Conservation (phyloP, 2,113 vertebrate genomes). For the Zapornia atra region DNA sequence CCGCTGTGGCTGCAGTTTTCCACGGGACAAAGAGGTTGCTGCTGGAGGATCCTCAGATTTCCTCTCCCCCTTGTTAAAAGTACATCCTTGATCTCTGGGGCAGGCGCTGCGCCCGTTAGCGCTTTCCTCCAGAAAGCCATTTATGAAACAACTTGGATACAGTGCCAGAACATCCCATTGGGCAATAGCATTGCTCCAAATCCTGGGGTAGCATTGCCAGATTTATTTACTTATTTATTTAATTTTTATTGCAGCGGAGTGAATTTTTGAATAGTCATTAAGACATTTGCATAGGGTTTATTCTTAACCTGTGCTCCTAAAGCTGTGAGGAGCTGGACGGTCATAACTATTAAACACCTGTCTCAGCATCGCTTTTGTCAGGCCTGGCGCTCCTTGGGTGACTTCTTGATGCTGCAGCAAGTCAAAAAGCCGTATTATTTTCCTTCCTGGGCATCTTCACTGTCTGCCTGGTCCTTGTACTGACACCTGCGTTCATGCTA, state of each 20-base stretch:
- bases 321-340: background rate
- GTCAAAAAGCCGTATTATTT: background rate
- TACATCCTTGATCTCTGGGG: background rate
- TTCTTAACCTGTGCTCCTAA: background rate
- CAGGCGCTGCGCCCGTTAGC: background rate
- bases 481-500: background rate
- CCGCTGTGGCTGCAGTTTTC: background rate
- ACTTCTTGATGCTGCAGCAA: background rate
- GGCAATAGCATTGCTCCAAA: constrained; percentile 33
- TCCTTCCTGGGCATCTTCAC: background rate
- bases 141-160: background rate
- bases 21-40: background rate
- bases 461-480: background rate
- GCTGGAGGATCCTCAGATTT: background rate
- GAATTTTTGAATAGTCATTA: constrained; percentile 21
- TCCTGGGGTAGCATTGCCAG: background rate
- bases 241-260: background rate
- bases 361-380: background rate
- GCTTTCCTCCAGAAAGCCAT: constrained; percentile 24
- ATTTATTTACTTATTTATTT: background rate
- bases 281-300: background rate
- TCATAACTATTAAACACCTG: background rate
- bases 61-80: background rate
- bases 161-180: constrained; percentile 30
- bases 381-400: background rate